A percentile compares a stretch with the other conserved stretches of the same genome.
Conservation (phyloP, 2,888 invertebrate species). For the Drosophila barbarae region DNA sequence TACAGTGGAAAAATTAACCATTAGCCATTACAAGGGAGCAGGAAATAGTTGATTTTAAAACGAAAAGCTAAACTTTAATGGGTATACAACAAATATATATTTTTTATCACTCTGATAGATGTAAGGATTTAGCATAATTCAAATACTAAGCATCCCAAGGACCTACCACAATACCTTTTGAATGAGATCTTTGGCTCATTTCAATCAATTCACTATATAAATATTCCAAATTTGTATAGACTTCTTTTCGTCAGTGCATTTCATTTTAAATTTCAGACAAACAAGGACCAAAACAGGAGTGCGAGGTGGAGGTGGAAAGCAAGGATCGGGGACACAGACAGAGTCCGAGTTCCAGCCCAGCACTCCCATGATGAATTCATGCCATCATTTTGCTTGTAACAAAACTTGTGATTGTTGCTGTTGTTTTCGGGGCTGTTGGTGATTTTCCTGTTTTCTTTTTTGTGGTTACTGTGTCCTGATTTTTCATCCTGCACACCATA, state of each 20-base stretch:
- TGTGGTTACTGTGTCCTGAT: conserved; percentile 59
- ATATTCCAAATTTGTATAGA: not conserved
- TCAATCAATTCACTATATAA: not conserved
- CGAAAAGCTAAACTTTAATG: not conserved
- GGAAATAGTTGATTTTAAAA: not conserved
- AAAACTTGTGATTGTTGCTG: conserved; percentile 67
- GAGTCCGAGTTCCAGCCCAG: conserved; percentile 29
- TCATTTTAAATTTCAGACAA: conserved; percentile 59
- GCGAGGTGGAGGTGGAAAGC: conserved; percentile 4
- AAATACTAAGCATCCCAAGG: not conserved
- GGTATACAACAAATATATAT: not conserved
- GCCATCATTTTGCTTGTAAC: conserved; percentile 70
- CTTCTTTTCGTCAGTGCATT: conserved; percentile 31
- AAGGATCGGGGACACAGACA: conserved; percentile 26
- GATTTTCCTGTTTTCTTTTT: conserved; percentile 18
- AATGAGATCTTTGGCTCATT: not conserved
- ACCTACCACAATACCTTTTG: not conserved
- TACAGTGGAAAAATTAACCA: conserved; percentile 1
- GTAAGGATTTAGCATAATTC: too few species aligned
- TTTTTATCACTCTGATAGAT: not conserved
- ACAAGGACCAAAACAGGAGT: conserved; percentile 35
- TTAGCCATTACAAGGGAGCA: not conserved
- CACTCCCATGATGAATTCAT: conserved; percentile 68
- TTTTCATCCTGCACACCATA: conserved; percentile 50
- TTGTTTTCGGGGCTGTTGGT: conserved; percentile 33